Evolutionary conservation across 1,140 invertebrate species (phyloP).

Genomic region (Pogonus chalceus): DNA sequence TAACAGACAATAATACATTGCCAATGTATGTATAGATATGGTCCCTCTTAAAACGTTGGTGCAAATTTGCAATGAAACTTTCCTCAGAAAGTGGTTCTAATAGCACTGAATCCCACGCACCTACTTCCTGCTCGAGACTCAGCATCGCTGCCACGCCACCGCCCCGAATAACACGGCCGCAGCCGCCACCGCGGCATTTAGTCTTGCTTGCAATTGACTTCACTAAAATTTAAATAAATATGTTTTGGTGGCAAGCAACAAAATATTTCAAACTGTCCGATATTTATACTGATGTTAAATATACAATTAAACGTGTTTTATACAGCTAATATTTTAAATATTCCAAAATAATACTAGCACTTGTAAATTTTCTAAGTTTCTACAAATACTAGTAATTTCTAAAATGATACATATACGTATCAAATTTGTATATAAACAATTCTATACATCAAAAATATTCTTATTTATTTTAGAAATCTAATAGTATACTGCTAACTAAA

Average conservation of each 20-base stretch:
- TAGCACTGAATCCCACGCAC: slow-evolving; percentile 65
- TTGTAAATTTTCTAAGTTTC: not conserved
- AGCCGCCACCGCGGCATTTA: slow-evolving; percentile 32
- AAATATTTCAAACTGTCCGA: not conserved
- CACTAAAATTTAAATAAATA: not conserved
- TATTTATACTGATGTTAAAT: not conserved
- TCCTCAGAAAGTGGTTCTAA: slow-evolving; percentile 67
- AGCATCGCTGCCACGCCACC: slow-evolving; percentile 29
- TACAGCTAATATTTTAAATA: not conserved
- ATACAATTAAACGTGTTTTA: not conserved
- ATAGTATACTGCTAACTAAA: not conserved
- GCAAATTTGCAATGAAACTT: slow-evolving; percentile 63
- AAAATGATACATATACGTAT: not conserved
- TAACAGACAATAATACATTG: slow-evolving; percentile 64
- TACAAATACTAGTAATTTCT: too few species aligned
- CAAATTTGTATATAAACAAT: not conserved
- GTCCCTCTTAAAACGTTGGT: slow-evolving; percentile 65
- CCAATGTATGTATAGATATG: slow-evolving; percentile 76
- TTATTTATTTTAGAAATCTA: not conserved
- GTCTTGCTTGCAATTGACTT: slow-evolving; percentile 11
- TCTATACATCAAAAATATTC: not conserved
- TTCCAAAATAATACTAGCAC: not conserved
- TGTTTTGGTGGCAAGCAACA: not conserved
- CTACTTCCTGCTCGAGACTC: slow-evolving; percentile 45
- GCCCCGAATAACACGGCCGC: slow-evolving; percentile 14